Evolutionary conservation across 2,113 vertebrate genomes (phyloP), one percentile per base, ranked within the genome.

Genomic region (Megaleporinus macrocephalus): DNA sequence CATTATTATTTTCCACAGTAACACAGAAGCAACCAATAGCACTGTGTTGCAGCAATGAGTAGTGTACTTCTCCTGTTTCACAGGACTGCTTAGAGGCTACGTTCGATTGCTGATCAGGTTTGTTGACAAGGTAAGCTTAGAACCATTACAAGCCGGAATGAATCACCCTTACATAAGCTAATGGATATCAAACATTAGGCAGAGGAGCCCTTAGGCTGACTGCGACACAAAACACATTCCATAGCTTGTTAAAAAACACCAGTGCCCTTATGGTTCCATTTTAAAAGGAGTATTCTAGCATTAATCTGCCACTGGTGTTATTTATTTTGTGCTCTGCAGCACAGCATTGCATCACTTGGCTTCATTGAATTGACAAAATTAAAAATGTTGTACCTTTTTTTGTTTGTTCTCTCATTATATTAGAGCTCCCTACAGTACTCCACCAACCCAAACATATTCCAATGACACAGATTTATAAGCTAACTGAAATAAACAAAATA

Each of bases 121-220:
- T 84, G 82, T 68, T 66, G n/a, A 76, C 63, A 85, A 79, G 55
- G 77, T 57, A 80, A 89, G 57, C 76, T 83, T 55, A 63, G 66
- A 36, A 69, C 20, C 12, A 24, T 78, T 81, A 83, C 20, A 27
- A 76, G 78, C 30, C 29, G 61, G 12, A 74, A 78, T 5, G 10
- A 59, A 41, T 73, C 14, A 15, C n/a, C 24, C 5, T 41, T 83
- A 47, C 13, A 73, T 73, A 61, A 80, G 74, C 26, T 41, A 85
- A 82, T 26, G 47, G 53, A 78, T 51, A 66, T 65, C 57, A 72
- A 78, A 77, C 68, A 84, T 66, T 66, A 68, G 61, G 69, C 77
- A 72, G 41, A 47, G 24, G 55, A 49, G 55, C 29, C 53, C 27
- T 53, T 33, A 63, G 61, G 49, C 61, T 22, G 65, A 61, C 51